Conservation (phyloP, 2,797 vertebrate genomes). For the Xiphophorus birchmanni region DNA sequence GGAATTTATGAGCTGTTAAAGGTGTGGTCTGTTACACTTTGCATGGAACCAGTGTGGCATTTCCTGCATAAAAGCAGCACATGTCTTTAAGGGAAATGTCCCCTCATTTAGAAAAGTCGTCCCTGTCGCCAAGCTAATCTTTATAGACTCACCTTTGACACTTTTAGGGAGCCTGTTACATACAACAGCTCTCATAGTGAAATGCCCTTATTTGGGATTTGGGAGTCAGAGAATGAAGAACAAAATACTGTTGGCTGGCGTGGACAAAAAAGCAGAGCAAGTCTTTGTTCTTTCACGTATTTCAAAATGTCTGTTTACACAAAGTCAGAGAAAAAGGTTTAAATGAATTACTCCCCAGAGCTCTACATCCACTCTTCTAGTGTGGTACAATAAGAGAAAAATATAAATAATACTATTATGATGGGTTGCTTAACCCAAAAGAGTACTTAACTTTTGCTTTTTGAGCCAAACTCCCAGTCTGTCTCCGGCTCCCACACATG, state of each 20-base stretch:
- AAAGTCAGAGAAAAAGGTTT: constrained; percentile 53
- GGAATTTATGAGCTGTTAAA: constrained; percentile 76
- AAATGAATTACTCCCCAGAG: constrained; percentile 59
- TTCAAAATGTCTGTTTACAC: constrained; percentile 65
- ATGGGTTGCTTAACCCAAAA: constrained; percentile 65
- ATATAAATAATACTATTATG: constrained; percentile 75
- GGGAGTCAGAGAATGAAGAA: constrained; percentile 46
- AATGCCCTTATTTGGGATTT: constrained; percentile 58
- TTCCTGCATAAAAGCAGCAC: constrained; percentile 79
- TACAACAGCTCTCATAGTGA: constrained; percentile 38
- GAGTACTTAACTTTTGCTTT: constrained; percentile 50
- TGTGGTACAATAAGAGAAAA: constrained; percentile 61
- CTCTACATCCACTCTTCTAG: constrained; percentile 41
- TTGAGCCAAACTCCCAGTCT: constrained; percentile 52
- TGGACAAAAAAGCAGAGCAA: constrained; percentile 3
- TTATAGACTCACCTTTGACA: constrained; percentile 78
- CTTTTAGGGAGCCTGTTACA: constrained; percentile 48
- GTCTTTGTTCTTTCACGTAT: constrained; percentile 47
- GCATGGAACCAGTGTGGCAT: constrained; percentile 78
- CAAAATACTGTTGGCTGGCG: constrained; percentile 16
- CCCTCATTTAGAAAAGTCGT: constrained; percentile 63
- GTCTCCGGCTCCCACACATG: constrained; percentile 69
- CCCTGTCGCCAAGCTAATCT: constrained; percentile 74
- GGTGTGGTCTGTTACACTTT: constrained; percentile 75
- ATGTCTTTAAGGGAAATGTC: constrained; percentile 74